A percentile compares a stretch with the other conserved stretches of the same genome.
phyloP scores from a whole-genome alignment of 1,140 invertebrate genomes.

The Eurytemora carolleeae region DNA sequence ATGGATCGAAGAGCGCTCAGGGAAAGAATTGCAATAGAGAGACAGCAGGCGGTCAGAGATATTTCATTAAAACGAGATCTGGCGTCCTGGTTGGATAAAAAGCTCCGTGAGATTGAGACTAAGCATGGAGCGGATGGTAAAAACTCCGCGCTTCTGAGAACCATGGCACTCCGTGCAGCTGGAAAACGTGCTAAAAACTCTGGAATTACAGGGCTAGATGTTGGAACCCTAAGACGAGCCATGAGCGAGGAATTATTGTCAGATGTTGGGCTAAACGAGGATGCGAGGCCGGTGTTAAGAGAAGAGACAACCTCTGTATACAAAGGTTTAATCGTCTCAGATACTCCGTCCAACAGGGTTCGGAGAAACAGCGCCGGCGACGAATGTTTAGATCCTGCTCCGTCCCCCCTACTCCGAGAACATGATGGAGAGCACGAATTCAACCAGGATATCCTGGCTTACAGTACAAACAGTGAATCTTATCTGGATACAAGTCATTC shows the following conservation, averaged over 20 bases:
- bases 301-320: not conserved
- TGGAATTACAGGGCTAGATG: not conserved
- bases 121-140: conserved; percentile 9
- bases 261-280: not conserved
- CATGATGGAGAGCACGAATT: not conserved
- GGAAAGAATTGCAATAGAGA: conserved; percentile 13
- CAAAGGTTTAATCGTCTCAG: conserved; percentile 10
- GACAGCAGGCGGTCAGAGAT: conserved; percentile 10
- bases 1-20: conserved; percentile 30
- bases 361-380: conserved; percentile 7
- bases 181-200: not conserved
- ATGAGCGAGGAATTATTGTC: conserved; percentile 11
- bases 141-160: conserved; percentile 6
- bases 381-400: not conserved
- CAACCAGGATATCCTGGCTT: not conserved
- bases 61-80: conserved; percentile 10
- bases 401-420: not conserved
- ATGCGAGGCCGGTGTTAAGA: not conserved
- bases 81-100: conserved; percentile 7
- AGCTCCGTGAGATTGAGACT: conserved; percentile 10
- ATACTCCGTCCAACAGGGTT: not conserved
- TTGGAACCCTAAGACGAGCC: conserved; percentile 2
- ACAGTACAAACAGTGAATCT: not conserved
- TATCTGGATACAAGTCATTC: conserved; percentile 1
- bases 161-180: conserved; percentile 1